Evolutionary conservation across 2,797 vertebrate genomes (phyloP).

Genomic region (Melanotaenia nigrans): DNA sequence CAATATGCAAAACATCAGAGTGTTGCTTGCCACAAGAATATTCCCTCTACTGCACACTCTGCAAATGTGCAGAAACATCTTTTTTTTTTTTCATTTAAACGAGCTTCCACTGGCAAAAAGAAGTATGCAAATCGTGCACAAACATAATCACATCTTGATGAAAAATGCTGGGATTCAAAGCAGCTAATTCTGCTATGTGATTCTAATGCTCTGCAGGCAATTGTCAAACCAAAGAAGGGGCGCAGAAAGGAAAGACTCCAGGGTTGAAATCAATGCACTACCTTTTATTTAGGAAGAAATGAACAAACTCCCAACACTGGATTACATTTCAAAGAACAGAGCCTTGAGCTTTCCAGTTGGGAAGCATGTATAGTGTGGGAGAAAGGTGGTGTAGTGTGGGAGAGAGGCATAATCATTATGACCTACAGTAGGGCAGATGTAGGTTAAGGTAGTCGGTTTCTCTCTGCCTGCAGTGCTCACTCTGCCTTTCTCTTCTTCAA

Average conservation of each 20-base stretch:
- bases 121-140: constrained; percentile 69
- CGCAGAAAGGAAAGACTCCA: constrained; percentile 38
- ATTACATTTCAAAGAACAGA: constrained; percentile 73
- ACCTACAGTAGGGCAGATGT: constrained; percentile 78
- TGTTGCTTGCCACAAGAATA: constrained; percentile 72
- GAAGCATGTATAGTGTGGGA: constrained; percentile 61
- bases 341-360: constrained; percentile 60
- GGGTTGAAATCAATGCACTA: constrained; percentile 65
- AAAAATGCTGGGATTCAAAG: constrained; percentile 66
- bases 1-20: constrained; percentile 82
- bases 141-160: constrained; percentile 72
- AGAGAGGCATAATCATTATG: constrained; percentile 75
- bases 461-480: constrained; percentile 57
- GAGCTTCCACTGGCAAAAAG: constrained; percentile 45
- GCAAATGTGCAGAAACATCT: constrained; percentile 75
- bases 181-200: constrained; percentile 62
- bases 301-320: constrained; percentile 68
- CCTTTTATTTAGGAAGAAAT: constrained; percentile 66
- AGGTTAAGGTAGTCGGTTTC: constrained; percentile 74
- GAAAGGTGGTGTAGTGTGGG: constrained; percentile 69
- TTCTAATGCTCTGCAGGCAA: constrained; percentile 65
- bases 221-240: constrained; percentile 60
- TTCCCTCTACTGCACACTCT: constrained; percentile 72
- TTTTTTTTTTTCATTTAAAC: constrained; percentile 35
- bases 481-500: constrained; percentile 70